Percentiles rank a stretch among this genome's conserved stretches.
These are phyloP conservation scores for Pseudanteris insignis DNA, from an alignment of 2,888 invertebrate genomes.

Conservation along the genomic window DNA sequence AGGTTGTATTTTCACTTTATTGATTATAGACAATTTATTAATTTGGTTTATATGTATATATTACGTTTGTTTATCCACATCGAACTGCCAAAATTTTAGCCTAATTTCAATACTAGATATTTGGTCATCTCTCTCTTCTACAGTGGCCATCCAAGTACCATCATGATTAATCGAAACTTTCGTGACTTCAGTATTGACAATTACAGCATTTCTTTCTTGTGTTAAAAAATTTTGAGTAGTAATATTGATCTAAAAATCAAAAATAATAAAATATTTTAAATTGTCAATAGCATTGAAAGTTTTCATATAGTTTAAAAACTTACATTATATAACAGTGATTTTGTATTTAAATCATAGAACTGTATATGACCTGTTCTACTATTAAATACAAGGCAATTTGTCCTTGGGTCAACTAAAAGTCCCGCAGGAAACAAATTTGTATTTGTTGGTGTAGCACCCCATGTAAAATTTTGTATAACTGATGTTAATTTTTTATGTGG, in stretches of 20 bases:
- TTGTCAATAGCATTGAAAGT: slow-evolving; percentile 3
- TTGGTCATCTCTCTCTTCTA: slow-evolving; percentile 72
- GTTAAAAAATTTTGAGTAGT: slow-evolving; percentile 77
- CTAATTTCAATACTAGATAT: slow-evolving; percentile 72
- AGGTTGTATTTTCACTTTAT: no score
- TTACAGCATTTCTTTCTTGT: slow-evolving; percentile 70
- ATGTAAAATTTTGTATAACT: slow-evolving; percentile 76
- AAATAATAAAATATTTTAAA: neutral
- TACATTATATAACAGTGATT: slow-evolving; percentile 77
- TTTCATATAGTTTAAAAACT: slow-evolving; percentile 52
- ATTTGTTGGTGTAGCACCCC: slow-evolving; percentile 67
- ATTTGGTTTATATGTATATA: neutral
- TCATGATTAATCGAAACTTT: slow-evolving; percentile 74
- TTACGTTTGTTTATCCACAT: slow-evolving; percentile 71
- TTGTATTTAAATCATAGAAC: slow-evolving; percentile 75
- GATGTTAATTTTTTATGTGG: slow-evolving; percentile 69
- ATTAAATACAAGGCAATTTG: slow-evolving; percentile 75
- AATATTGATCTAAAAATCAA: slow-evolving; percentile 72
- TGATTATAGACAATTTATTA: neutral
- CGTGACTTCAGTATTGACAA: slow-evolving; percentile 75
- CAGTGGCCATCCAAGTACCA: slow-evolving; percentile 80
- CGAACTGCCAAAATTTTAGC: slow-evolving; percentile 81
- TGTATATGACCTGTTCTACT: slow-evolving; percentile 80
- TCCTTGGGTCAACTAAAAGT: slow-evolving; percentile 72
- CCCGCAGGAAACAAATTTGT: slow-evolving; percentile 70